phyloP scores from a whole-genome alignment of 2,888 invertebrate species.

The Drepana falcataria region DNA sequence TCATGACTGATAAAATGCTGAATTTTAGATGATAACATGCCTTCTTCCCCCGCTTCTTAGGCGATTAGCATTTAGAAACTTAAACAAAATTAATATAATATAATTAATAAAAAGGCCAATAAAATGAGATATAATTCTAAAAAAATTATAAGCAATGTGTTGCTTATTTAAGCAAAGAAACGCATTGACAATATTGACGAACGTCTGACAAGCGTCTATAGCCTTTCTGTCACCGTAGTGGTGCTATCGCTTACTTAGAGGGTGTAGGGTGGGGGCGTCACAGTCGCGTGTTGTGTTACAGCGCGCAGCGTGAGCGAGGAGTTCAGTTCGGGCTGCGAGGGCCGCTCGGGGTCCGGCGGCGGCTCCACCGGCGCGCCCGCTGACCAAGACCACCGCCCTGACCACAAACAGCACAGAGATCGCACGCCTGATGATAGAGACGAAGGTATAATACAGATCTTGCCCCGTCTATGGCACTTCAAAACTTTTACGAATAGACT shows the following conservation, averaged over 20 bases:
- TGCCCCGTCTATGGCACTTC: too few relatives aligned
- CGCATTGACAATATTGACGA: too few relatives aligned
- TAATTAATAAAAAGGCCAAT: neutral
- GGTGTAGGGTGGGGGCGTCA: slow-evolving; percentile 51
- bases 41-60: neutral
- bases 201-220: too few relatives aligned
- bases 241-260: slow-evolving; percentile 3
- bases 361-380: slow-evolving; percentile 73
- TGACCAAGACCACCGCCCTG: slow-evolving; percentile 70
- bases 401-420: slow-evolving; percentile 79
- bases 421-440: slow-evolving; percentile 95
- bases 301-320: slow-evolving; percentile 98
- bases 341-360: slow-evolving; percentile 90
- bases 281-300: slow-evolving; percentile 74
- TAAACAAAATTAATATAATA: neutral
- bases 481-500: neutral
- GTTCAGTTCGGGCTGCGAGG: slow-evolving; percentile 97
- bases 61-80: neutral
- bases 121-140: too few relatives aligned
- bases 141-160: too few relatives aligned
- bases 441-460: slow-evolving; percentile 81
- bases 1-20: neutral
- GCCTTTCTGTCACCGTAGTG: too few relatives aligned
- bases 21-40: neutral
- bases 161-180: too few relatives aligned